Percentiles rank a stretch among this genome's conserved stretches.
Conservation (phyloP, 2,113 vertebrate species). For the Cygnus buccinator region DNA sequence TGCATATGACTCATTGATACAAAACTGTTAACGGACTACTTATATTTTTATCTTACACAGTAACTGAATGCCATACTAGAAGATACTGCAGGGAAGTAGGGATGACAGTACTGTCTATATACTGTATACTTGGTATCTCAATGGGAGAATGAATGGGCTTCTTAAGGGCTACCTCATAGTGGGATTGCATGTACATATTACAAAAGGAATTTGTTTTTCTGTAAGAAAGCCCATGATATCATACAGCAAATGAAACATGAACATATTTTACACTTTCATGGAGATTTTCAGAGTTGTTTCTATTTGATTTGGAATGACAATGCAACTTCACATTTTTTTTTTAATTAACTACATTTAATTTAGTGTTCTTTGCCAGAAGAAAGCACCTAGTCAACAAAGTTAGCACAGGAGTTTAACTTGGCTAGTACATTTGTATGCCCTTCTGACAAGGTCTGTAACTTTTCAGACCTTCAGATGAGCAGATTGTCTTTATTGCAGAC, state of each 20-base stretch:
- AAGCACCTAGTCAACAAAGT: neutral
- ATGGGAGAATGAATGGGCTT: neutral
- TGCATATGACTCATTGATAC: neutral
- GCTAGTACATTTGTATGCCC: neutral
- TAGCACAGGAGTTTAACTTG: neutral
- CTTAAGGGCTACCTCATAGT: neutral
- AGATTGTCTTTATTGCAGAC: neutral
- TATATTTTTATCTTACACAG: neutral
- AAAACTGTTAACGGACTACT: neutral
- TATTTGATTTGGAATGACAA: neutral
- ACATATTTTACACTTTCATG: neutral
- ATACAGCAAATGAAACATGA: neutral
- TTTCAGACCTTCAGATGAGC: neutral
- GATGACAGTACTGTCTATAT: neutral
- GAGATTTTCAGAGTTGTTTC: neutral
- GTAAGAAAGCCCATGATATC: neutral
- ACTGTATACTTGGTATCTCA: neutral
- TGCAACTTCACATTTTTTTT: neutral
- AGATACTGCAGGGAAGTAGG: neutral
- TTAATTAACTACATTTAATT: neutral
- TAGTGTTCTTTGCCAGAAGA: neutral
- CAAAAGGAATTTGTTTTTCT: neutral
- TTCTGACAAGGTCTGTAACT: neutral
- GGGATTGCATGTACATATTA: neutral
- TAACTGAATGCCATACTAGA: neutral